Percentiles rank a stretch among this genome's conserved stretches.
Conservation (phyloP, 2,888 invertebrate species). For the Tanytarsus gracilentus region DNA sequence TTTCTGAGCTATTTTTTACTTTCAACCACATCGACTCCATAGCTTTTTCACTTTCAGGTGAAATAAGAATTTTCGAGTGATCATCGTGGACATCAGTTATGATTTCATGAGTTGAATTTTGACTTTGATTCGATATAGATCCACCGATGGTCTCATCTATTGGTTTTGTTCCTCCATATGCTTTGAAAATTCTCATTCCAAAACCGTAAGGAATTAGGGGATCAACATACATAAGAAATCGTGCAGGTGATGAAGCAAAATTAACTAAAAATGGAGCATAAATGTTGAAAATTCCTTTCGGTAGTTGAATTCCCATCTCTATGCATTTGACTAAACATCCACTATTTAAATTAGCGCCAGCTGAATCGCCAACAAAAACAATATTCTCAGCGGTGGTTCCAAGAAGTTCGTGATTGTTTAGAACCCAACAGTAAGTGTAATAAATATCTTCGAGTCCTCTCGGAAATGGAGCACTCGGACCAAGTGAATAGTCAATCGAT, state of each 20-base stretch:
- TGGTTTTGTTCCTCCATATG: constrained; percentile 38
- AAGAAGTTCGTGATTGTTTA: constrained; percentile 64
- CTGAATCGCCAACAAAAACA: constrained; percentile 82
- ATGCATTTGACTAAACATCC: constrained; percentile 71
- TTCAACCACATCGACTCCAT: not conserved
- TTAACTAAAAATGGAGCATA: constrained; percentile 84
- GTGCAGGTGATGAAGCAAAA: constrained; percentile 85
- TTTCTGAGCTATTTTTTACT: constrained; percentile 5
- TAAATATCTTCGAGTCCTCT: constrained; percentile 89
- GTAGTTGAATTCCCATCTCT: constrained; percentile 63
- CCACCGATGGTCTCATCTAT: not conserved
- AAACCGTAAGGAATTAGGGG: constrained; percentile 91
- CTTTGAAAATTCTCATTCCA: constrained; percentile 77
- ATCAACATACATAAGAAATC: constrained; percentile 86
- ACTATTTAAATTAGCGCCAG: constrained; percentile 86
- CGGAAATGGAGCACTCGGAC: constrained; percentile 92
- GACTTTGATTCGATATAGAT: too few species aligned
- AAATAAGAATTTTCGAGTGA: too few species aligned
- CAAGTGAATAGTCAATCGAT: constrained; percentile 91
- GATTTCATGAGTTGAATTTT: too few species aligned
- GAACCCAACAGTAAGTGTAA: constrained; percentile 90
- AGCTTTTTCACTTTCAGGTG: constrained; percentile 12
- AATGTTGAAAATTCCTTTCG: constrained; percentile 80
- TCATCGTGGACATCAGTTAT: too few species aligned
- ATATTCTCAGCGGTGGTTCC: constrained; percentile 64